Evolutionary conservation across 2,888 invertebrate species (phyloP).

Genomic region (Rhagium mordax): DNA sequence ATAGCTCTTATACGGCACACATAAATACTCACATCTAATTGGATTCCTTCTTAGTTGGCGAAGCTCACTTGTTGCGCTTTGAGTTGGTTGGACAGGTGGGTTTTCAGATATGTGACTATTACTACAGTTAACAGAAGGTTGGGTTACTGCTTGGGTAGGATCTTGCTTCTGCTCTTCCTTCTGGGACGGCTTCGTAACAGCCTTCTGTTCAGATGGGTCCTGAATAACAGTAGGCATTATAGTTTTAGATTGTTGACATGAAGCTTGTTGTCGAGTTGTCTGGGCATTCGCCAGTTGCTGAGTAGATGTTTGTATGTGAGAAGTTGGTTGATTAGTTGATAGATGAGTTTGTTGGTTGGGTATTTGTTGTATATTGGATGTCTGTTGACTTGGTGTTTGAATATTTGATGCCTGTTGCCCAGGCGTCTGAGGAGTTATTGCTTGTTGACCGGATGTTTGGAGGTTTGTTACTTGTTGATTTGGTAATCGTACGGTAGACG

Average conservation of each 20-base stretch:
- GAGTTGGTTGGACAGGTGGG: conserved; percentile 41
- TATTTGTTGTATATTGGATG: not conserved
- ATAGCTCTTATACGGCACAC: too few species aligned
- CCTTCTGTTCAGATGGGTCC: conserved; percentile 28
- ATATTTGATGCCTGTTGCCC: conserved; percentile 1
- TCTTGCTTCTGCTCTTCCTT: conserved; percentile 23
- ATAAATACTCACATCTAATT: conserved; percentile 54
- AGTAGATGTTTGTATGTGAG: conserved; percentile 11
- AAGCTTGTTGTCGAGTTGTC: not conserved
- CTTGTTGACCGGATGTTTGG: conserved; percentile 21
- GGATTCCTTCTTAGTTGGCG: conserved; percentile 60
- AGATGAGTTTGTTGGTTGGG: not conserved
- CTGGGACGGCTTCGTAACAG: not conserved
- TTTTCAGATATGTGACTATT: conserved; percentile 56
- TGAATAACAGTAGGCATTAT: conserved; percentile 59
- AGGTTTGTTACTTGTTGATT: conserved; percentile 20
- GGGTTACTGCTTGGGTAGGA: conserved; percentile 1
- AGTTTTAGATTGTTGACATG: conserved; percentile 40
- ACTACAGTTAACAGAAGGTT: conserved; percentile 48
- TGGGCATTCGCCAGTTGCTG: conserved; percentile 13
- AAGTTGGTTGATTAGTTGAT: not conserved
- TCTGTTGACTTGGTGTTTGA: conserved; percentile 5
- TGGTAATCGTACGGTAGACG: not conserved
- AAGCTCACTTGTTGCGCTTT: conserved; percentile 61
- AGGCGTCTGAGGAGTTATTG: conserved; percentile 19